Evolutionary conservation across 2,797 vertebrate genomes (phyloP).

Genomic region (Chelidonichthys spinosus): DNA sequence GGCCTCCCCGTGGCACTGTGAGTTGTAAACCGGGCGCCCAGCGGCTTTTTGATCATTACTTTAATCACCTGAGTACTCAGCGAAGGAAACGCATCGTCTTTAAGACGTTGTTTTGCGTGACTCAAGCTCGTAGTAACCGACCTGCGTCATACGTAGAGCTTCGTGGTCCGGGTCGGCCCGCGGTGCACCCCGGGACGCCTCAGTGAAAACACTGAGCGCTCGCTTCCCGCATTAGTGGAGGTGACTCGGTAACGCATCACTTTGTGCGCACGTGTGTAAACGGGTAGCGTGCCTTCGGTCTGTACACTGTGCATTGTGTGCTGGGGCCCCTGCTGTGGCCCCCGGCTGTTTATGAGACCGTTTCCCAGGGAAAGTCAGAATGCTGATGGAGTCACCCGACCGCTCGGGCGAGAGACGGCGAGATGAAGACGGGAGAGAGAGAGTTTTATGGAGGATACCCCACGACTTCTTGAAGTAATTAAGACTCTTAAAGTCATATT

Average conservation of each 20-base stretch:
- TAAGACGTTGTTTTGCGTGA: constrained; percentile 28
- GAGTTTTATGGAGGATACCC: constrained; percentile 46
- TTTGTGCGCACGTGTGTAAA: background rate
- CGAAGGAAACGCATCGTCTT: constrained; percentile 43
- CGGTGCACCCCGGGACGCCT: constrained; percentile 28
- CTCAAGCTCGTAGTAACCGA: constrained; percentile 6
- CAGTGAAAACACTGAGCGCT: constrained; percentile 7
- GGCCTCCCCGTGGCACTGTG: background rate
- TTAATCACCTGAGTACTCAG: constrained; percentile 35
- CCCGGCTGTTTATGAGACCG: constrained; percentile 70
- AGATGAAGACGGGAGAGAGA: constrained; percentile 20
- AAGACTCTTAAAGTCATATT: constrained; percentile 25
- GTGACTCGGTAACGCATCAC: constrained; percentile 10
- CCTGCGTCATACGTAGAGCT: constrained; percentile 24
- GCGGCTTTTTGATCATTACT: constrained; percentile 35
- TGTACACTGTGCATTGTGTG: constrained; percentile 34
- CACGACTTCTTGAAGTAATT: constrained; percentile 52
- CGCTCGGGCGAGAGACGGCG: constrained; percentile 33
- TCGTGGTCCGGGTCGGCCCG: constrained; percentile 19
- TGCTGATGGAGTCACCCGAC: constrained; percentile 62
- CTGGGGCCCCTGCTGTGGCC: constrained; percentile 45
- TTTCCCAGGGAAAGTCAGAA: constrained; percentile 69
- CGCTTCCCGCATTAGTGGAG: constrained; percentile 17
- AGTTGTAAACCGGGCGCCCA: constrained; percentile 24
- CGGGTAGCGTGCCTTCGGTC: too few species aligned